Evolutionary conservation across 2,888 invertebrate genomes (phyloP), one percentile per base, ranked within the genome.

Genomic region (Odontocerum albicorne): DNA sequence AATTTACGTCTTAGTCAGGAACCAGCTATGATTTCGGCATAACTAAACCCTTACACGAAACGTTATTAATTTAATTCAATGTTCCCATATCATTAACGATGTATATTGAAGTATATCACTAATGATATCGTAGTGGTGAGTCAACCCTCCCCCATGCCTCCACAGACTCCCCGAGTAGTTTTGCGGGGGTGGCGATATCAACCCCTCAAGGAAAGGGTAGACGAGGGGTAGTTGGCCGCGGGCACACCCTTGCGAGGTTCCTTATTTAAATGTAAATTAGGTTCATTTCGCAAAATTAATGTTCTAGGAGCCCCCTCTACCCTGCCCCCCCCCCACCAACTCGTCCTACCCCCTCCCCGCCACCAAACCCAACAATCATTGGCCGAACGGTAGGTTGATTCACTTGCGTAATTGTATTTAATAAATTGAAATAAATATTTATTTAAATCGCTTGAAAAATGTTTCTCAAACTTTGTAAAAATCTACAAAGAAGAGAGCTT

Each of bases 191-290:
- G 45, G 38, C 39, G 45, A 33, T 35, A 36, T 54, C 22, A 33
- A 32, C 53, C 40, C 36, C 43, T 40, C 49, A 55, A 70, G 67
- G 63, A 68, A 17, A 69, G 67, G 75, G 73, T 72, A 71, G 55
- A 47, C 69, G 67, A 61, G 68, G 70, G 67, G 74, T 72, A 72
- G 72, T 72, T 65, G 54, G 74, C 33, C 47, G 45, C 45, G 52
- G 61, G 53, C 58, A 60, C 64, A 62, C 65, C 66, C 65, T 64
- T 67, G 66, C 69, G 65, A 64, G 72, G 74, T 66, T 82, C 86
- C 87, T 88, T 88, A 88, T 88, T 88, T 88, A 88, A 87, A 88
- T 88, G 87, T 85, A 88, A 88, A 88, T 88, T 87, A 88, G 88
- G 86, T 88, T 88, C 87, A 87, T 88, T 87, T 87, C 86, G 84